Evolutionary conservation across 2,888 invertebrate species (phyloP).

Genomic region (Cephus pulcher): DNA sequence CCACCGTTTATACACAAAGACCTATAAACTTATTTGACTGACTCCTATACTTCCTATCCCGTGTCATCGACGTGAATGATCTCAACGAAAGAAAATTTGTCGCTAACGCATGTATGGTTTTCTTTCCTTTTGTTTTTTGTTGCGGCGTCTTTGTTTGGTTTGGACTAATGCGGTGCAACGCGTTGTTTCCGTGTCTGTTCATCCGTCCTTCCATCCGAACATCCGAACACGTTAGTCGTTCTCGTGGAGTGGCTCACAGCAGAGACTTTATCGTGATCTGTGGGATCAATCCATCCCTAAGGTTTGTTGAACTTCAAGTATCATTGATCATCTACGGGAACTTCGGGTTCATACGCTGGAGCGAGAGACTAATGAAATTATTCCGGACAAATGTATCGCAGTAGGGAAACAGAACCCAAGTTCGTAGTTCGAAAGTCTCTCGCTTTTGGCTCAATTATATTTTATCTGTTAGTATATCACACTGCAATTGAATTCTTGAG

Average conservation of each 20-base stretch:
- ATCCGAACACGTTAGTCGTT: slow-evolving; percentile 73
- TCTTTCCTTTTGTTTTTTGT: slow-evolving; percentile 49
- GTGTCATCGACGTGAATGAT: neutral
- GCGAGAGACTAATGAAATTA: neutral
- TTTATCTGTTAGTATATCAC: neutral
- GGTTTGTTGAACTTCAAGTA: slow-evolving; percentile 60
- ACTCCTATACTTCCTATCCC: neutral
- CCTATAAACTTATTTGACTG: neutral
- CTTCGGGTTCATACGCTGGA: neutral
- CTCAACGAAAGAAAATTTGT: slow-evolving; percentile 15
- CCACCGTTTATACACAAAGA: neutral
- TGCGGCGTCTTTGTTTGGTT: slow-evolving; percentile 55
- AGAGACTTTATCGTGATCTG: slow-evolving; percentile 77
- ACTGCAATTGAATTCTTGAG: neutral
- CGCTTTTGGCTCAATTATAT: neutral
- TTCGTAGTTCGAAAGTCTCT: neutral
- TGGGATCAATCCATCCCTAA: slow-evolving; percentile 70
- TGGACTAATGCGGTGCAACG: slow-evolving; percentile 55
- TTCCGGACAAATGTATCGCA: neutral
- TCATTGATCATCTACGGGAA: neutral
- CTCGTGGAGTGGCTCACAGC: slow-evolving; percentile 86
- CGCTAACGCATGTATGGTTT: slow-evolving; percentile 53
- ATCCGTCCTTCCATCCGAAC: slow-evolving; percentile 59
- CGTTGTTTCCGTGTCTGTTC: slow-evolving; percentile 43
- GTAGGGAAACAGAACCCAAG: neutral